Evolutionary conservation across 2,888 invertebrate species (phyloP).

Genomic region (Dorcus parallelipipedus): DNA sequence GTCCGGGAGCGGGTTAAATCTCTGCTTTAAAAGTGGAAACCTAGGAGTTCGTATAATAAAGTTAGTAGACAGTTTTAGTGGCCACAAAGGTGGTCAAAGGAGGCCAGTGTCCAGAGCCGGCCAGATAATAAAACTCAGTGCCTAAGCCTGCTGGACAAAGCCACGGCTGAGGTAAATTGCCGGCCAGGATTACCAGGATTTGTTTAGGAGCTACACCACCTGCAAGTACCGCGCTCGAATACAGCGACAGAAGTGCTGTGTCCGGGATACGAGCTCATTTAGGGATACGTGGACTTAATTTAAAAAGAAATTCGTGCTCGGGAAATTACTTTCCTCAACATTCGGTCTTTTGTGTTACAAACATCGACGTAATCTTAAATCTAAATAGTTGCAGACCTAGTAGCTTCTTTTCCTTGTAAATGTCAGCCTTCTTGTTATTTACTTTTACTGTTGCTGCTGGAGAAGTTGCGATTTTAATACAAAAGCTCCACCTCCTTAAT

Average conservation of each 20-base stretch:
- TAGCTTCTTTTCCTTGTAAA: too few relatives aligned
- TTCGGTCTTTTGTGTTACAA: background rate
- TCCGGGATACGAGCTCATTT: constrained; percentile 11
- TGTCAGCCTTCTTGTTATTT: too few relatives aligned
- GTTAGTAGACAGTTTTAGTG: constrained; percentile 48
- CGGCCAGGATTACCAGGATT: constrained; percentile 49
- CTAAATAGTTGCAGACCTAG: too few relatives aligned
- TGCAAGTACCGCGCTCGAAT: constrained; percentile 25
- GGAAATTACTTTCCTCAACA: constrained; percentile 1
- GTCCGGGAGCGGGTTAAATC: constrained; percentile 9
- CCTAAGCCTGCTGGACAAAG: constrained; percentile 46
- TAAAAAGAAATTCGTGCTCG: constrained; percentile 12
- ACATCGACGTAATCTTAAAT: too few relatives aligned
- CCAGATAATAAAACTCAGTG: constrained; percentile 50
- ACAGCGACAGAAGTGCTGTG: background rate
- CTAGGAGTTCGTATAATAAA: constrained; percentile 35
- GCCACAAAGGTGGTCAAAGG: constrained; percentile 31
- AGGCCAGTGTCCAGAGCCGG: constrained; percentile 21
- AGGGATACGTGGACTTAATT: constrained; percentile 12
- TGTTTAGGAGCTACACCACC: constrained; percentile 46
- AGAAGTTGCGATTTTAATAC: too few relatives aligned
- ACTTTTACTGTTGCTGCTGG: too few relatives aligned
- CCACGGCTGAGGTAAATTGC: constrained; percentile 50
- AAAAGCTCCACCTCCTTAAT: too few relatives aligned
- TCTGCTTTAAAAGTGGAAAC: constrained; percentile 8